Conservation (phyloP, 2,797 vertebrate species). For the Coilia nasus region DNA sequence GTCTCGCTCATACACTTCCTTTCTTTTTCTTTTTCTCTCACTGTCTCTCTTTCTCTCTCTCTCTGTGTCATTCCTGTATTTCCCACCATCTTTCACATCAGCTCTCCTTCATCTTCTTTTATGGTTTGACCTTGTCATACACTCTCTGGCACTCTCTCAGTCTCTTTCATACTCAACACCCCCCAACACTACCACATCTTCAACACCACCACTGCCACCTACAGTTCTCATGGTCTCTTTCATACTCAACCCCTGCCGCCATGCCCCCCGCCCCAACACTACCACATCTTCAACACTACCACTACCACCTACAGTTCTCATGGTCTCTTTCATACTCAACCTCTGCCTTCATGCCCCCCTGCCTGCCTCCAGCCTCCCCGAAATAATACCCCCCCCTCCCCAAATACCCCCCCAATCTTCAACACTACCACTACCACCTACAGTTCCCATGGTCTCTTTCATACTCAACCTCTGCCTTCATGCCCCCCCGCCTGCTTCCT, state of each 20-base stretch:
- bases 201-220: too few relatives aligned
- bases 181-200: conserved; percentile 26
- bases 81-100: conserved; percentile 6
- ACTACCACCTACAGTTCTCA: too few relatives aligned
- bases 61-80: background rate
- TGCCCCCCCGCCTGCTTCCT: background rate
- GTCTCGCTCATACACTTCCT: background rate
- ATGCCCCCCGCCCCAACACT: background rate
- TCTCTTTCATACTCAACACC: background rate
- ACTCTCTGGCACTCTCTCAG: conserved; percentile 35
- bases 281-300: too few relatives aligned
- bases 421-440: too few relatives aligned
- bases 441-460: background rate
- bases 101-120: conserved; percentile 65
- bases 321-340: too few relatives aligned
- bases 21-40: background rate
- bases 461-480: background rate
- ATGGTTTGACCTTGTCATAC: conserved; percentile 38
- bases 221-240: background rate
- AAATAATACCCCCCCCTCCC: too few relatives aligned
- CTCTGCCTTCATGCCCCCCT: too few relatives aligned
- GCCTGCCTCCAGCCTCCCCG: too few relatives aligned
- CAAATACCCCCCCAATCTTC: too few relatives aligned
- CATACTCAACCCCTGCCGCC: background rate
- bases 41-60: background rate